Conservation (phyloP, 1,140 invertebrate species). For the Ctenoplectra terminalis region DNA sequence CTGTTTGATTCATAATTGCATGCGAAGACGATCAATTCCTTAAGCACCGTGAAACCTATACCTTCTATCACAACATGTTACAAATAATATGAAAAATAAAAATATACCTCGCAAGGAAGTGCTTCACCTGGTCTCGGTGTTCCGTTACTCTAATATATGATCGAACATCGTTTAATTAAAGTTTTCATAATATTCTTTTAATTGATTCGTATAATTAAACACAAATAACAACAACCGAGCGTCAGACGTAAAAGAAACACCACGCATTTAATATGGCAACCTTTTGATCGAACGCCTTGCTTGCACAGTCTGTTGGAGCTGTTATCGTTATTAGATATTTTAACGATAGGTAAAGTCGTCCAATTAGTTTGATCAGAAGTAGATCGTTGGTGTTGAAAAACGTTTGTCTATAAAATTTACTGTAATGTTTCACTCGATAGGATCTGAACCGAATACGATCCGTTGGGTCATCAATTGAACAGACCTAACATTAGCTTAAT, state of each 20-base stretch:
- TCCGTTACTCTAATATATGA: background rate
- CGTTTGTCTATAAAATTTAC: background rate
- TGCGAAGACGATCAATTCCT: background rate
- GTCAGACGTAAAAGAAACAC: background rate
- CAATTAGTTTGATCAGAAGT: background rate
- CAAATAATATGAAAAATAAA: background rate
- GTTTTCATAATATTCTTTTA: background rate
- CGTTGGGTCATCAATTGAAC: background rate
- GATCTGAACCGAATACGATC: background rate
- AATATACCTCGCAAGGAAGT: background rate
- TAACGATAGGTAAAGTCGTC: background rate
- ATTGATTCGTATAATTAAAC: background rate
- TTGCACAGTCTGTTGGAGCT: background rate
- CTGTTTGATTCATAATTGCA: background rate
- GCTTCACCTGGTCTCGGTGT: background rate
- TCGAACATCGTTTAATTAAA: background rate
- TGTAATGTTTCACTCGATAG: background rate
- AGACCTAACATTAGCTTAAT: background rate
- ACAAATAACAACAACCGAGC: background rate
- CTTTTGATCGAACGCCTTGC: background rate
- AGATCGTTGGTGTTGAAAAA: background rate
- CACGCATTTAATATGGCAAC: no score
- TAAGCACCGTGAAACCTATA: background rate
- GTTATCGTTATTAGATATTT: background rate
- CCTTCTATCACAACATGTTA: background rate